Conservation (phyloP, 2,888 invertebrate species). For the Microdon myrmicae region DNA sequence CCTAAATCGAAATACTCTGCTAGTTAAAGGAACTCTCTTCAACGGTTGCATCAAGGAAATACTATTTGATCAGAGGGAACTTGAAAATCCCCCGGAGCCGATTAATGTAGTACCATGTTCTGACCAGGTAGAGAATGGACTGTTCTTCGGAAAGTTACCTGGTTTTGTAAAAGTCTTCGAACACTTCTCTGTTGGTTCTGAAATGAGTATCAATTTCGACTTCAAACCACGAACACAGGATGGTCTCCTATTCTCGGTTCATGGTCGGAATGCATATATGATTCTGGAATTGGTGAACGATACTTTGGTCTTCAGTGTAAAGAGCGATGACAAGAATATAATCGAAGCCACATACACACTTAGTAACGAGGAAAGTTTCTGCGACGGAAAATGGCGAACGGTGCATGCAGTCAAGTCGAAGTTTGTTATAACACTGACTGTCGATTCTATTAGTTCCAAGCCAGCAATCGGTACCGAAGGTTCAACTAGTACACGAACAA, state of each 20-base stretch:
- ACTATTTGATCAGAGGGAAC: conserved; percentile 74
- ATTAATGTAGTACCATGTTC: conserved; percentile 82
- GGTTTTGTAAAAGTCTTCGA: conserved; percentile 78
- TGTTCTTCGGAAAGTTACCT: conserved; percentile 83
- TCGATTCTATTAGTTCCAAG: conserved; percentile 81
- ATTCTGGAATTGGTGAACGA: conserved; percentile 90
- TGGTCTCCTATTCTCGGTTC: conserved; percentile 87
- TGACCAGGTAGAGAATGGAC: conserved; percentile 80
- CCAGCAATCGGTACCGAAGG: conserved; percentile 77
- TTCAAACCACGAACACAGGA: conserved; percentile 86
- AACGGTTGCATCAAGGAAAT: conserved; percentile 86
- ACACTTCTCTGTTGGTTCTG: conserved; percentile 80
- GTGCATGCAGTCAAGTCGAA: conserved; percentile 86
- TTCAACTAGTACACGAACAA: conserved; percentile 79
- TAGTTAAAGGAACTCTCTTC: conserved; percentile 71
- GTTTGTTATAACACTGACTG: conserved; percentile 86
- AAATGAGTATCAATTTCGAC: conserved; percentile 83
- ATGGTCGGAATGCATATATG: conserved; percentile 83
- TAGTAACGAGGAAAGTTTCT: conserved; percentile 77
- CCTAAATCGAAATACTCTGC: conserved; percentile 63
- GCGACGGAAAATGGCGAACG: conserved; percentile 96
- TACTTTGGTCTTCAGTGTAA: conserved; percentile 80
- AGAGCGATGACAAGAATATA: conserved; percentile 83
- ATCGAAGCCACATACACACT: conserved; percentile 75
- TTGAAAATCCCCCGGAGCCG: conserved; percentile 71